Base-by-base conservation (phyloP, 2,888 invertebrate species). In the Acronicta leporina region DNA sequence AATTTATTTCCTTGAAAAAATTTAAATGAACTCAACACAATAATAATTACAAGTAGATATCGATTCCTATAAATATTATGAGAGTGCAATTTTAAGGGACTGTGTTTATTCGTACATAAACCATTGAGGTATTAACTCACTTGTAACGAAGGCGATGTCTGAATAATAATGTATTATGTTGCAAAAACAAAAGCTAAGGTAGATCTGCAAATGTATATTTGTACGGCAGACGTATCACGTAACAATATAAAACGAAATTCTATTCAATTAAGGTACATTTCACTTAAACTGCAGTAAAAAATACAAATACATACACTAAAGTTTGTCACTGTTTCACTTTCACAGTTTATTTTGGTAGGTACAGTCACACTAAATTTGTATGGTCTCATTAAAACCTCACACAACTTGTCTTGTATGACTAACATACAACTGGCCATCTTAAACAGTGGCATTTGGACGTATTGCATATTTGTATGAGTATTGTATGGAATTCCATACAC, bases 331-430 rank as follows among this genome's bases (percentile, higher is more conserved):
- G 14, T 57, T 57, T 67, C 70, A 75, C 75, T 70, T 50, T 56
- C 63, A 73, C 52, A 64, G 71, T 75, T 62, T 45, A 51, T 63
- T 75, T 67, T 65, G 58, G 47, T 70, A 70, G 58, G 47, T 70
- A 70, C 63, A 62, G 57, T 70, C 76, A 68, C 68, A 50, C 63
- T 52, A 16, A 40, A 25, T 46, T 45, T 59, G 56, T 42, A 61
- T 54, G 30, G 41, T 65, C 45, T 44, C 46, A 56, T 69, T 33
- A 55, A 53, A 40, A 15, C 6, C 14, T 25, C 35, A 38, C n/a
- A 38, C 38, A 13, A 35, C 14, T 53, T 60, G 25, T 38, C 14
- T 53, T 60, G 25, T 38, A 45, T 62, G 42, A 25, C 58, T 46
- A 33, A 38, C 20, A 20, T 20, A 20, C 50, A 30, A 50, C 40